Evolutionary conservation across 2,888 invertebrate species (phyloP).

Genomic region (Pollenia amentaria): DNA sequence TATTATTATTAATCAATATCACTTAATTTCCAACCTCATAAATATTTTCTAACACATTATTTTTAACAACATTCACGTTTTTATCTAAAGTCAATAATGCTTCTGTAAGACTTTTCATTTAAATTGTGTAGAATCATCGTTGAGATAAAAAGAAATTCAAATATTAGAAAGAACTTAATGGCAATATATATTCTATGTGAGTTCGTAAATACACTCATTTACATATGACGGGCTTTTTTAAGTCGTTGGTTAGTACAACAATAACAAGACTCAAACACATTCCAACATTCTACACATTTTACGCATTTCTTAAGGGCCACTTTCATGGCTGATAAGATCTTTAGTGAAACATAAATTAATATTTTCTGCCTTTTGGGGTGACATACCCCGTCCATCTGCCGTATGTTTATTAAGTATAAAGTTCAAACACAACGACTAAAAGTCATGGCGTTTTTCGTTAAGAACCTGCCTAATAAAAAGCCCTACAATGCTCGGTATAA

Average conservation of each 20-base stretch:
- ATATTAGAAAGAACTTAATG: not conserved
- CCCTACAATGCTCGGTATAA: not conserved
- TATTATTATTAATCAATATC: not conserved
- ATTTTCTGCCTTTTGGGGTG: conserved; percentile 68
- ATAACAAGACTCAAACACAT: not conserved
- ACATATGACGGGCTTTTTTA: not conserved
- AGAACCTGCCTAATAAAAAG: not conserved
- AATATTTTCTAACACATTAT: not conserved
- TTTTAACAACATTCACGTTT: not conserved
- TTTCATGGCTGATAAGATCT: conserved; percentile 76
- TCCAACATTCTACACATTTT: not conserved
- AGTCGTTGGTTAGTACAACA: conserved; percentile 18
- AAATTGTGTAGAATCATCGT: not conserved
- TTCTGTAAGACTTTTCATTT: not conserved
- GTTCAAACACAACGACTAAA: conserved; percentile 48
- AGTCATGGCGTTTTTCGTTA: conserved; percentile 1
- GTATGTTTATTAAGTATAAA: conserved; percentile 50
- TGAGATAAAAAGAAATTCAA: conserved; percentile 8
- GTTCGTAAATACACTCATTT: not conserved
- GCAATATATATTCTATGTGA: not conserved
- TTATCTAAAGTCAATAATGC: not conserved
- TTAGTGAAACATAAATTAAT: conserved; percentile 77
- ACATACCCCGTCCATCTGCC: conserved; percentile 43
- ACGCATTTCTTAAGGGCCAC: conserved; percentile 62
- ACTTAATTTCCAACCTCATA: conserved; percentile 4